These are phyloP conservation scores for Drosophila bipectinata DNA, from an alignment of 1,140 invertebrate species.

Conservation along the genomic window DNA sequence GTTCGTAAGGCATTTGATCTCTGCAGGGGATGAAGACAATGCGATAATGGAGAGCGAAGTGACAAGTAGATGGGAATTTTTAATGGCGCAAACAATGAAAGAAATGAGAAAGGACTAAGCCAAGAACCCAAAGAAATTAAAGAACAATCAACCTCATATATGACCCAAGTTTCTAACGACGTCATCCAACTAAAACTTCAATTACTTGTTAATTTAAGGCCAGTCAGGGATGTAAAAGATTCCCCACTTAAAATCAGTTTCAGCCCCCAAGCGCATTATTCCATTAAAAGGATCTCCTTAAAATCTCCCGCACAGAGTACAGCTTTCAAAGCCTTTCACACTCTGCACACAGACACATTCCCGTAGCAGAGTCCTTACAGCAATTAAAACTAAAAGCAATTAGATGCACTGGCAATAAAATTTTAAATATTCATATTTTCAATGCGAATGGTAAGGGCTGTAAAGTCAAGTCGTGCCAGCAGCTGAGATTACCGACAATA, in stretches of 20 bases:
- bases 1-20: constrained; percentile 30
- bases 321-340: background rate
- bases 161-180: constrained; percentile 12
- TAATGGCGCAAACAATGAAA: background rate
- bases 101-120: background rate
- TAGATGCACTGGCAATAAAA: constrained; percentile 55
- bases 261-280: constrained; percentile 49
- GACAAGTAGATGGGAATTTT: constrained; percentile 22
- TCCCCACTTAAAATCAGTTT: constrained; percentile 52
- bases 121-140: background rate
- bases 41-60: constrained; percentile 9
- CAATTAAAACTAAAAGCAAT: constrained; percentile 76
- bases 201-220: constrained; percentile 24
- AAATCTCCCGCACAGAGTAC: constrained; percentile 13
- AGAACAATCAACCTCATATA: background rate
- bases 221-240: constrained; percentile 26
- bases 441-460: constrained; percentile 23
- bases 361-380: constrained; percentile 27
- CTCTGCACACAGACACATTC: constrained; percentile 1
- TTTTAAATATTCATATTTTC: constrained; percentile 66
- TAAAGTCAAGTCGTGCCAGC: background rate
- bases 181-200: constrained; percentile 22
- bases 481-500: constrained; percentile 42
- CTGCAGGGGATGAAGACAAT: background rate
- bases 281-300: constrained; percentile 50